Conservation (phyloP, 2,888 invertebrate genomes). For the Chalcis sispes region DNA sequence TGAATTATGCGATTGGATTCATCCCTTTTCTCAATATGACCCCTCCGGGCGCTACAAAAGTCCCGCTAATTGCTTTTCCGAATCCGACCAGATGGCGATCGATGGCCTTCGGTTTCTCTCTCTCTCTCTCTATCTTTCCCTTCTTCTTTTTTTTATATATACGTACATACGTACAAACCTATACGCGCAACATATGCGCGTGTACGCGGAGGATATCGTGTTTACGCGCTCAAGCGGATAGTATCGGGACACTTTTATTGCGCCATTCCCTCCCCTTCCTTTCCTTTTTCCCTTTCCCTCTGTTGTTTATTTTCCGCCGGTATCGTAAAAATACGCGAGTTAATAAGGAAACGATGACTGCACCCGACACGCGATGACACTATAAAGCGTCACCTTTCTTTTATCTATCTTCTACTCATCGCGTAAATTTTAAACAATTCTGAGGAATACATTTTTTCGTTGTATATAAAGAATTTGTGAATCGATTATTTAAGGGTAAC, state of each 20-base stretch:
- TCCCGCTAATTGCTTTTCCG: constrained; percentile 53
- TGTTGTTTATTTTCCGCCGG: background rate
- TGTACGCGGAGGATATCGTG: background rate
- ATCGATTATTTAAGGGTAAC: too few relatives aligned
- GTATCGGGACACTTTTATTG: constrained; percentile 20
- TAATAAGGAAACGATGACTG: constrained; percentile 31
- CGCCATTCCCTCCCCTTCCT: too few relatives aligned
- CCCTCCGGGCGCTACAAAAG: constrained; percentile 16
- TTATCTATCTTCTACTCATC: constrained; percentile 58
- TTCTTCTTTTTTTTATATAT: constrained; percentile 15
- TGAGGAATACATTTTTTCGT: too few relatives aligned
- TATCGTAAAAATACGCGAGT: constrained; percentile 1
- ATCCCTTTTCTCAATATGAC: constrained; percentile 43
- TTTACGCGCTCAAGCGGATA: constrained; percentile 39
- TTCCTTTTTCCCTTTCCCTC: too few relatives aligned
- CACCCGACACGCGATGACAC: background rate
- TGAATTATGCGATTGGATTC: constrained; percentile 48
- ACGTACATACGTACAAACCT: background rate
- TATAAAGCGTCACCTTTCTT: constrained; percentile 51
- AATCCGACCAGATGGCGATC: constrained; percentile 44
- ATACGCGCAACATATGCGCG: background rate
- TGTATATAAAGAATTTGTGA: too few relatives aligned
- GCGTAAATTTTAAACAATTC: too few relatives aligned
- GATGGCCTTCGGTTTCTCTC: constrained; percentile 27
- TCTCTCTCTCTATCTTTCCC: background rate